Evolutionary conservation across 2,888 invertebrate species (phyloP), one percentile per base, ranked within the genome.

Genomic region (Xestia ashworthii): DNA sequence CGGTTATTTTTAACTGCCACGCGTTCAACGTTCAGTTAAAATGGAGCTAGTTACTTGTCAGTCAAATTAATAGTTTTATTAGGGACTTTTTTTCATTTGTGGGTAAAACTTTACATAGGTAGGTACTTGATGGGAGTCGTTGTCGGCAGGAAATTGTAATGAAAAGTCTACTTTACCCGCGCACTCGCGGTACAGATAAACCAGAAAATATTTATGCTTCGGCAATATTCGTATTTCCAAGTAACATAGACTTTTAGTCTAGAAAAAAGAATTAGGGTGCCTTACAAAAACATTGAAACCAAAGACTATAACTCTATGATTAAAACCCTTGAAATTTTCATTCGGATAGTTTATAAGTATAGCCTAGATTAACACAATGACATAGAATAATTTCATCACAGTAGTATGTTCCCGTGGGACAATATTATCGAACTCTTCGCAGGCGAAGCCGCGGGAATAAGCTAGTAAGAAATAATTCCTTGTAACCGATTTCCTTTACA

Each of bases 1-100:
- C 64, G 46, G 50, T 86, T 83, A 86, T 83, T 78, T 83, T 86
- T 81, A 83, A 78, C 76, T 64, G 50, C n/a, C 32, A 58, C 32
- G 44, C 72, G 74, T 69, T 60, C 68, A 81, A 78, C 71, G 44
- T 65, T 41, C 12, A 25, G 25, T 50, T 67, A 46, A 46, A n/a
- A 14, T 70, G 25, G n/a, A 62, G 22, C 41, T 48, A 53, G 50
- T 60, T 46, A 53, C 12, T 72, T 68, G 41, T 68, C 41, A n/a
- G n/a, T n/a, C n/a, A n/a, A n/a, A n/a, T n/a, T n/a, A n/a, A n/a
- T n/a, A n/a, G n/a, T n/a, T n/a, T n/a, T n/a, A n/a, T 5, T 41
- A 41, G 5, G 44, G 44, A 32, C 12, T 12, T 68, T 12, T 25
- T 62, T 11, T 22, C 12, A 32, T 19, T 64, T 38, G 11, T 64